Base-by-base conservation (phyloP, 2,888 invertebrate genomes). In the Galerucella calmariensis region DNA sequence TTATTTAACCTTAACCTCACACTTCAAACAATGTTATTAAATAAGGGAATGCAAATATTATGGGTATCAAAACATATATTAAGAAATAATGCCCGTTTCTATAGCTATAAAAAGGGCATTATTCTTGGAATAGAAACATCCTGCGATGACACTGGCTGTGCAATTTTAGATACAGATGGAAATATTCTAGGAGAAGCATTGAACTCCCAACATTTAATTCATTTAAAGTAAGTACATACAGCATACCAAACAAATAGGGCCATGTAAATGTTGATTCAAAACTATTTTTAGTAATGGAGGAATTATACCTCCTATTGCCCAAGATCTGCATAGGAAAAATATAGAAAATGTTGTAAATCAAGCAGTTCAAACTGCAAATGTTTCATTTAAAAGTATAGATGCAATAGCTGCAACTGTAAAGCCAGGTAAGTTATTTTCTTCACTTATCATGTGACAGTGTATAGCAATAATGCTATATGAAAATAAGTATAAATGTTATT, bases 61-160 rank as follows among this genome's bases (percentile, higher is more conserved):
- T 3, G 11, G 12, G 2, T 59, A 11, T 12, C 62, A 8, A 41
- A 62, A n/a, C 12, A 35, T 41, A 16, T 16, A 20, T 16, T 56
- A 56, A 56, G 24, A 46, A 65, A 20, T 46, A n/a, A 20, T 46
- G 16, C n/a, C 51, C 35, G 70, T 16, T 65, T 58, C 12, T 72
- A 44, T 53, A 71, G 74, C 69, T 73, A 65, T 8, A 75, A 67
- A 44, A 77, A 67, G 46, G 75, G 71, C n/a, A 65, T 88, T 74
- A 89, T 98, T 71, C 88, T 98, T 79, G 98, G 98, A 8, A 98
- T 99, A 82, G 99, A 99, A 90, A 97, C 97, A 5, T 98, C 98
- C 77, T 99, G 98, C 86, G 98, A 99, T 89, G 99, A 99, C 86
- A 99, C 98, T 1, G 98, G 97, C 27, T 94, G 95, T 84, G 98